Conservation (phyloP, 2,888 invertebrate genomes). For the Pollenia angustigena region DNA sequence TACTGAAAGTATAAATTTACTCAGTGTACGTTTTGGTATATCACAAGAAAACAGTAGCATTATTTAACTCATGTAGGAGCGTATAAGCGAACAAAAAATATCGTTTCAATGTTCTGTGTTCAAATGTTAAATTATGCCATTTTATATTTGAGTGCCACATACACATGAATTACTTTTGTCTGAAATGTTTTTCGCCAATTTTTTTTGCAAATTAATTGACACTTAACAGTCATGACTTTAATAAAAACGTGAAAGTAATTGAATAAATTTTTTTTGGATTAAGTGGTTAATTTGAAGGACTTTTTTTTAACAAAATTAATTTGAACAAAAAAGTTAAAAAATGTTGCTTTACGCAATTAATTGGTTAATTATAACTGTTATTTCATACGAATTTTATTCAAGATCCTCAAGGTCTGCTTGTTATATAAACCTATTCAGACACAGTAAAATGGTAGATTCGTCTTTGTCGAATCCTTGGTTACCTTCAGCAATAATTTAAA, state of each 20-base stretch:
- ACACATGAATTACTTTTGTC: constrained; percentile 41
- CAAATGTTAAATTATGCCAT: constrained; percentile 37
- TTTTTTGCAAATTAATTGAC: constrained; percentile 67
- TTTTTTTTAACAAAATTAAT: background rate
- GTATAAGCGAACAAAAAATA: background rate
- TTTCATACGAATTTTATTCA: too few species aligned
- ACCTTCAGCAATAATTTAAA: too few species aligned
- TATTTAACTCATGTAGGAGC: background rate
- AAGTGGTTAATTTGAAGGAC: constrained; percentile 1
- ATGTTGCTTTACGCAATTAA: too few species aligned
- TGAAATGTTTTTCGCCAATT: constrained; percentile 24
- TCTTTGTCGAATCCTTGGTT: too few species aligned
- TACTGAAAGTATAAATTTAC: background rate
- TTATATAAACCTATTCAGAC: too few species aligned
- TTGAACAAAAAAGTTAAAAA: too few species aligned
- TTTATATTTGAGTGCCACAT: constrained; percentile 37
- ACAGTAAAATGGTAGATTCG: too few species aligned
- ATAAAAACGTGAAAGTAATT: constrained; percentile 58
- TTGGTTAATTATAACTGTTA: too few species aligned
- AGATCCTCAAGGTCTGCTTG: too few species aligned
- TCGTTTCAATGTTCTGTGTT: background rate
- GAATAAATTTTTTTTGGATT: constrained; percentile 48
- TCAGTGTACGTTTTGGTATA: too few species aligned
- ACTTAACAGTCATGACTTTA: constrained; percentile 65
- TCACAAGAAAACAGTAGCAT: too few species aligned